Percentiles rank a stretch among this genome's conserved stretches.
These are phyloP conservation scores for Phocides pigmalion DNA, from an alignment of 1,140 invertebrate genomes.

Conservation along the genomic window DNA sequence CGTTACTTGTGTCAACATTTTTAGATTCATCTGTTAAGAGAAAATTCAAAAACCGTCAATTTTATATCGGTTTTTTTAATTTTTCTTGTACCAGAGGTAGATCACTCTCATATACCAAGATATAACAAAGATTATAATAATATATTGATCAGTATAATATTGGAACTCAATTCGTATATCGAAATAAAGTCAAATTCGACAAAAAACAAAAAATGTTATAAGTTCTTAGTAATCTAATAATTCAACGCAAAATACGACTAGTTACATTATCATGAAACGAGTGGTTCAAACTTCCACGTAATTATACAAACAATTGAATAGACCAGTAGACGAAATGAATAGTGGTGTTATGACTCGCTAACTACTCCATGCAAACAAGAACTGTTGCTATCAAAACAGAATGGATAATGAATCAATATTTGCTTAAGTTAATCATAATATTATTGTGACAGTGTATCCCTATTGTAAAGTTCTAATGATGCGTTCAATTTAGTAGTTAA, in stretches of 20 bases:
- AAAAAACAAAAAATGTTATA: too few species aligned
- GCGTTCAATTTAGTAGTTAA: background rate
- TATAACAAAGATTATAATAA: too few species aligned
- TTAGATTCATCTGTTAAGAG: too few species aligned
- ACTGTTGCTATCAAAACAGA: constrained; percentile 26
- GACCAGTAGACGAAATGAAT: constrained; percentile 31
- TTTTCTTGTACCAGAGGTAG: too few species aligned
- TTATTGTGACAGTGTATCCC: constrained; percentile 16
- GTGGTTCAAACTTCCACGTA: background rate
- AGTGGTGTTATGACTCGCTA: constrained; percentile 28
- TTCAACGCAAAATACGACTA: background rate
- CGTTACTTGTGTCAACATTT: too few species aligned
- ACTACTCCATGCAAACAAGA: constrained; percentile 17
- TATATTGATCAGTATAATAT: too few species aligned
- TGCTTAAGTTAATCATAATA: constrained; percentile 31
- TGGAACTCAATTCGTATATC: too few species aligned
- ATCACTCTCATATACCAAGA: too few species aligned
- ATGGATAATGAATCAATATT: constrained; percentile 26
- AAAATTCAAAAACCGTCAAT: too few species aligned
- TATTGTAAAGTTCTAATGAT: constrained; percentile 24
- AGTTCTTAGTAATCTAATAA: too few species aligned
- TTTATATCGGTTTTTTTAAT: too few species aligned
- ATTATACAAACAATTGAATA: constrained; percentile 20
- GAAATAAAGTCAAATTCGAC: too few species aligned
- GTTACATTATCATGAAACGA: background rate